Conservation (phyloP, 2,113 vertebrate species). For the Balaenoptera acutorostrata region DNA sequence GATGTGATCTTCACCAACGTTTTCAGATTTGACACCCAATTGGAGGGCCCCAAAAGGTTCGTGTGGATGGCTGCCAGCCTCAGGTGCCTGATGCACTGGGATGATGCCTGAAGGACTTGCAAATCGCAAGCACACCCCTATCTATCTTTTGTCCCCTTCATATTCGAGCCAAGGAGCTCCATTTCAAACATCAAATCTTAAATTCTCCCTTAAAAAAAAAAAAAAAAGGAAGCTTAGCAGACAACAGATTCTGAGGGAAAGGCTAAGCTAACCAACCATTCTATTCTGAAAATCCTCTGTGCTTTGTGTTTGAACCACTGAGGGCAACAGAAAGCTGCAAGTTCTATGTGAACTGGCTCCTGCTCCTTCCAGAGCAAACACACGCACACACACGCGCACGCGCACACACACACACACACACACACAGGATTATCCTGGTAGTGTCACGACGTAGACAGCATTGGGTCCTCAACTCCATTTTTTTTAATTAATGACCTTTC, state of each 20-base stretch:
- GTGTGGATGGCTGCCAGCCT: fast-evolving
- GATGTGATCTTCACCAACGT: fast-evolving
- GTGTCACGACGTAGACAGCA: fast-evolving
- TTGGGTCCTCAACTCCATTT: neutral
- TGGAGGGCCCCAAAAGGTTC: too few relatives aligned
- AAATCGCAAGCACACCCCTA: fast-evolving
- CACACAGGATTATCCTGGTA: too few relatives aligned
- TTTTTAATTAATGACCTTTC: neutral
- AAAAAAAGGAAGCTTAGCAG: neutral
- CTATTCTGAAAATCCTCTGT: neutral
- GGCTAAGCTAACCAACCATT: fast-evolving
- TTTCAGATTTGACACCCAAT: neutral
- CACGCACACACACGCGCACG: fast-evolving
- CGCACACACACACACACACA: too few relatives aligned
- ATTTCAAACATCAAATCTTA: neutral
- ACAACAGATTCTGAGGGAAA: neutral
- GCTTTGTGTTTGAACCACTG: too few relatives aligned
- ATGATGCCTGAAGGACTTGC: too few relatives aligned
- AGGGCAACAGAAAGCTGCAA: neutral
- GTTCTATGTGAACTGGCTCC: fast-evolving
- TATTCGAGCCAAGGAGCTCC: neutral
- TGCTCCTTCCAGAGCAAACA: neutral
- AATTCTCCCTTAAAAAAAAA: neutral
- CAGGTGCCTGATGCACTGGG: fast-evolving
- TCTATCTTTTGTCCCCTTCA: neutral